Base-by-base conservation (phyloP, 1,140 invertebrate genomes). In the Asbolus verrucosus region DNA sequence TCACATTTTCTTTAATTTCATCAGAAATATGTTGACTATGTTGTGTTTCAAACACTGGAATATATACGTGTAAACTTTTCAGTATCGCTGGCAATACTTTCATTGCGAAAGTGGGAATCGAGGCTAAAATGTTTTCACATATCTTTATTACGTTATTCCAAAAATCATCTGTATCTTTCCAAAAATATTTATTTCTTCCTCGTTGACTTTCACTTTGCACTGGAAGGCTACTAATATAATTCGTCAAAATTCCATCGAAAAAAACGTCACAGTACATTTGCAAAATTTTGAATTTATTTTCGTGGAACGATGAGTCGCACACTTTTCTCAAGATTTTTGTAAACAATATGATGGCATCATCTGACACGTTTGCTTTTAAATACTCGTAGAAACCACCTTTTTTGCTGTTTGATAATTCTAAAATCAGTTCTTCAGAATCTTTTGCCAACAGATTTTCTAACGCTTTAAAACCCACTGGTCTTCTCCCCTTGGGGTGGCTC, bases 81-180 rank as follows among this genome's bases (percentile, higher is more conserved):
- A 85, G 74, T 2, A 85, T 60, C 11, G 78, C 71, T 8, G 79
- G 76, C 4, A 84, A 76, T 9, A 61, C 77, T 68, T 81, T 76
- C 65, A 69, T 77, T 70, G 82, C 79, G 46, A 30, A 67, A 9
- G 33, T 60, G 6, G 69, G 69, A n/a, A 70, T 59, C 2, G 38
- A 3, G 24, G 65, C 31, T 19, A 24, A 33, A 15, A 60, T 15
- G 9, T 60, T 16, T 11, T 65, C 2, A 27, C 62, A 54, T 15
- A 59, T 50, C 8, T 24, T n/a, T 6, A 75, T 15, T 0, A 75
- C 6, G 19, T 65, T 62, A 14, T 66, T 39, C 71, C 72, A 75
- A 43, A 75, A 73, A 4, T 73, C 38, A 18, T 73, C 69, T 4
- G 71, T 33, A 31, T 73, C 39, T 9, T 69, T 24, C 74, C 74